Percentiles rank a stretch among this genome's conserved stretches.
Conservation (phyloP, 2,113 vertebrate species). For the Nycticebus coucang region DNA sequence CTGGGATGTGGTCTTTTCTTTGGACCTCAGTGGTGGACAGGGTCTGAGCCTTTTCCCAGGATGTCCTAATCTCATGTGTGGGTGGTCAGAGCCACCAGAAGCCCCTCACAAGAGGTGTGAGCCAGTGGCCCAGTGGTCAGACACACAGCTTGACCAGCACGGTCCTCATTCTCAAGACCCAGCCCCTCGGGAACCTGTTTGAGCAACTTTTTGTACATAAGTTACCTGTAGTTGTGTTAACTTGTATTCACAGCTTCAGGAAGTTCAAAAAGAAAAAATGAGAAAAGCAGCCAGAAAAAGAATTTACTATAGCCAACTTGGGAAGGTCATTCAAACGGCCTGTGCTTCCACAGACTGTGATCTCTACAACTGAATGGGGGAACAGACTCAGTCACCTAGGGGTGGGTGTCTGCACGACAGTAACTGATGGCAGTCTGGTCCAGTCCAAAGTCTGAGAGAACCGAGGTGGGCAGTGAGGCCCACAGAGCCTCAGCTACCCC, state of each 20-base stretch:
- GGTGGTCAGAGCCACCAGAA: rapidly evolving
- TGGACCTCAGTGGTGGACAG: rapidly evolving
- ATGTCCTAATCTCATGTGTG: not conserved
- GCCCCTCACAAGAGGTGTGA: not conserved
- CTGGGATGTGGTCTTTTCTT: not conserved
- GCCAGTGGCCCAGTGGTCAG: not conserved
- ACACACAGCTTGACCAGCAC: not conserved
- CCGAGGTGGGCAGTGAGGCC: rapidly evolving
- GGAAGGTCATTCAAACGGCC: rapidly evolving
- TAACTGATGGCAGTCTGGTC: no score
- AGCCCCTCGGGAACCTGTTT: rapidly evolving
- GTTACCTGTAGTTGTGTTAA: rapidly evolving
- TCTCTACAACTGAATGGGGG: no score
- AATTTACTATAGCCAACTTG: rapidly evolving
- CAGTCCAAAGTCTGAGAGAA: rapidly evolving
- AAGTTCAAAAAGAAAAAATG: rapidly evolving
- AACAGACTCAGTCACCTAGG: rapidly evolving
- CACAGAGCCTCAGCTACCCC: no score
- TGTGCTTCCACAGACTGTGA: rapidly evolving
- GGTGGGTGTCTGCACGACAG: rapidly evolving
- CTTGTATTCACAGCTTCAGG: not conserved
- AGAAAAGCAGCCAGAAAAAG: not conserved
- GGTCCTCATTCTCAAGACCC: not conserved
- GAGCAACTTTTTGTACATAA: rapidly evolving
- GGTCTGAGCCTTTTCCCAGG: not conserved